Base-by-base conservation (phyloP, 1,140 invertebrate species). In the Heliconius melpomene region DNA sequence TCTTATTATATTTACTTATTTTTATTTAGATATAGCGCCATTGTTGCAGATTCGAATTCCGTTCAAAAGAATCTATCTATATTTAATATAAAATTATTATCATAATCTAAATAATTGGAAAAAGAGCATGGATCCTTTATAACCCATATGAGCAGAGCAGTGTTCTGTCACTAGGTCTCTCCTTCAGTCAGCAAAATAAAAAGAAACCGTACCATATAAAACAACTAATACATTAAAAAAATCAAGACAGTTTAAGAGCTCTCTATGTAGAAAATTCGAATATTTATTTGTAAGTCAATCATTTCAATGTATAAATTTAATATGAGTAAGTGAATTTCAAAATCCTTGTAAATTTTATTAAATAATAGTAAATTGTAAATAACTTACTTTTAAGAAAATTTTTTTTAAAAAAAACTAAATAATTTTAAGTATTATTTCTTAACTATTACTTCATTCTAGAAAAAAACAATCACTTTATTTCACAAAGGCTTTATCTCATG, bases 241-340 rank as follows among this genome's bases (percentile, higher is more conserved):
- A 66, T 66, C 5, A 11, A 16, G 23, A 7, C n/a, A 66, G 2
- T 23, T 23, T 29, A 26, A 66, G 26, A 26, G 60, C 60, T 66
- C 60, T 66, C 60, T 66, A 29, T 23, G 26, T 66, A 66, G 23
- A 66, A 66, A 29, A 66, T 26, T 66, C 23, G 26, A 13, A 66
- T 66, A 66, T 66, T 66, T 26, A 66, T 7, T 66, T 60, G 6
- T 29, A 16, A 66, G 60, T 7, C n/a, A 66, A 26, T 29, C 26
- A 66, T n/a, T 26, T 66, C 11, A 66, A 29, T 66, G 26, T 66
- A 66, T 66, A 66, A 66, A 66, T 66, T 57, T 23, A 66, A n/a
- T 26, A 29, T 11, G 2, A 13, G 11, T 5, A 66, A 26, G 13
- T 66, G 23, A 66, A 66, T 16, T 23, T 57, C n/a, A 57, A 66